phyloP scores from a whole-genome alignment of 2,888 invertebrate species.

The Parnassius orleans region DNA sequence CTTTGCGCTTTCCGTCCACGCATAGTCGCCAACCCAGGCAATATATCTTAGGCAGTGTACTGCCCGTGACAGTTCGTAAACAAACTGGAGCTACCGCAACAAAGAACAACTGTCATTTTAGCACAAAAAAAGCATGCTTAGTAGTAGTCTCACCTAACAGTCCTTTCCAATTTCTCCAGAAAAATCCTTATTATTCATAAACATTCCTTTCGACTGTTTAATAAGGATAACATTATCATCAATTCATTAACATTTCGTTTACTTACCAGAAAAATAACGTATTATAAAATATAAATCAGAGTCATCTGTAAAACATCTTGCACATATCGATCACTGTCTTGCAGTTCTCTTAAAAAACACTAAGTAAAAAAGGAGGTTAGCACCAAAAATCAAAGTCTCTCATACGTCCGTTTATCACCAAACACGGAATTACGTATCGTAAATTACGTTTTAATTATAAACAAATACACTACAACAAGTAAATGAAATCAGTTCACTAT shows the following conservation, averaged over 20 bases:
- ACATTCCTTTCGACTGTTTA: neutral
- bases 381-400: constrained; percentile 64
- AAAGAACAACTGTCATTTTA: constrained; percentile 57
- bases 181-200: constrained; percentile 33
- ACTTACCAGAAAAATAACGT: constrained; percentile 72
- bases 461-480: constrained; percentile 45
- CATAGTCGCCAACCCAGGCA: constrained; percentile 81
- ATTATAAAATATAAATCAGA: constrained; percentile 57
- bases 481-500: constrained; percentile 58
- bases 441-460: constrained; percentile 53
- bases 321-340: constrained; percentile 80
- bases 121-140: constrained; percentile 26
- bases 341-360: constrained; percentile 77
- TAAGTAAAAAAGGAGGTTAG: constrained; percentile 74
- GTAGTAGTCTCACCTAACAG: constrained; percentile 24
- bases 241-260: neutral
- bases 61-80: constrained; percentile 82
- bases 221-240: neutral
- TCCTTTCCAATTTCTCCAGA: constrained; percentile 30
- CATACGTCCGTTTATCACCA: constrained; percentile 54
- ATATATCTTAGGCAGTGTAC: constrained; percentile 82
- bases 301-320: constrained; percentile 79
- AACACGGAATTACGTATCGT: constrained; percentile 53
- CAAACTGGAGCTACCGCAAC: constrained; percentile 81
- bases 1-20: constrained; percentile 57